Evolutionary conservation across 2,113 vertebrate genomes (phyloP).

Genomic region (Saccopteryx leptura): DNA sequence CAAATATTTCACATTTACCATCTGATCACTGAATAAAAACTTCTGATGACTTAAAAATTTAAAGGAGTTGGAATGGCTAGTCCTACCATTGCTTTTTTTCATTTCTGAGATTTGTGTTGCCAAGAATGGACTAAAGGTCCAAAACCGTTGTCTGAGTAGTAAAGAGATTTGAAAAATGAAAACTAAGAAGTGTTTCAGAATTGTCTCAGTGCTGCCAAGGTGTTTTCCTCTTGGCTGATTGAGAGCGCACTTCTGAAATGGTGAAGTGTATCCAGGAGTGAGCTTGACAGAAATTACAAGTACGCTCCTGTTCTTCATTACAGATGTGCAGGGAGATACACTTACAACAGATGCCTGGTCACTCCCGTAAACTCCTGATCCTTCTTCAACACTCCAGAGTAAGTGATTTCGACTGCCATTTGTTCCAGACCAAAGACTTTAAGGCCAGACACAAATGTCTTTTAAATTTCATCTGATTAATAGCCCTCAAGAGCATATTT

Average conservation of each 20-base stretch:
- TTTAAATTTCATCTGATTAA: conserved; percentile 85
- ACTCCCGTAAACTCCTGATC: conserved; percentile 61
- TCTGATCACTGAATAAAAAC: conserved; percentile 60
- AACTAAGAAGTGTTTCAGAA: not conserved
- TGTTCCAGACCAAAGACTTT: conserved; percentile 80
- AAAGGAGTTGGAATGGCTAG: not conserved
- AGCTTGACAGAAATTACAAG: conserved; percentile 67
- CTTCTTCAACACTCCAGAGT: conserved; percentile 66
- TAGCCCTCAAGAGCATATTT: conserved; percentile 77
- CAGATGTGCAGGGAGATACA: conserved; percentile 39
- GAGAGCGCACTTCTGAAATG: conserved; percentile 54
- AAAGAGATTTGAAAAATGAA: not conserved
- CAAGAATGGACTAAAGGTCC: conserved; percentile 29
- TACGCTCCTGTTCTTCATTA: conserved; percentile 13
- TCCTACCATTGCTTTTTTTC: conserved; percentile 54
- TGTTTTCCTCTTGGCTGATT: conserved; percentile 15
- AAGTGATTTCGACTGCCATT: conserved; percentile 79
- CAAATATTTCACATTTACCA: conserved; percentile 55
- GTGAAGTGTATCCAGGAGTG: conserved; percentile 41
- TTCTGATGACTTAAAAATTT: conserved; percentile 48
- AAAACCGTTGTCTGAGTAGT: not conserved
- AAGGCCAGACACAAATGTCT: conserved; percentile 81
- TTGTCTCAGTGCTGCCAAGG: not conserved
- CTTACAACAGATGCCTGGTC: not conserved
- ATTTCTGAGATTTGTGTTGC: not conserved